A percentile compares a stretch with the other conserved stretches of the same genome.
Evolutionary conservation across 2,113 vertebrate genomes (phyloP).

Genomic region (Pitta sordida): DNA sequence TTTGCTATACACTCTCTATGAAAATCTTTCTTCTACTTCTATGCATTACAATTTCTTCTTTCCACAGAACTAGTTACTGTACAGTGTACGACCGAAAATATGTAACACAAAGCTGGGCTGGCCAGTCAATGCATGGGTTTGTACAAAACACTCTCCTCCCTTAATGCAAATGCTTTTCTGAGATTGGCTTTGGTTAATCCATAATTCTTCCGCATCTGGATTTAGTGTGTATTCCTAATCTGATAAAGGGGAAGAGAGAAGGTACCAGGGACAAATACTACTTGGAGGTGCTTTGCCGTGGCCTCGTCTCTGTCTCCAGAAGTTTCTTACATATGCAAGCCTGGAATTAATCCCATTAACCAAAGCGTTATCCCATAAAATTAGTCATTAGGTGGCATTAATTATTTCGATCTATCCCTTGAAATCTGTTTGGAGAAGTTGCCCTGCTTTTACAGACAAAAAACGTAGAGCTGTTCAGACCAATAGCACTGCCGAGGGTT

Average conservation of each 20-base stretch:
- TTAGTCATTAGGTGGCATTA: not conserved
- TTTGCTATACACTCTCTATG: not conserved
- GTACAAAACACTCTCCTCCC: not conserved
- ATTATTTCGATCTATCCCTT: not conserved
- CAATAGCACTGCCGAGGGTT: fast-evolving
- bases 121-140: not conserved
- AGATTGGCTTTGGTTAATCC: not conserved
- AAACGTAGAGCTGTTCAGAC: not conserved
- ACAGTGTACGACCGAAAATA: not conserved
- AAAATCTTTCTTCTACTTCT: not conserved
- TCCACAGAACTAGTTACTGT: not conserved
- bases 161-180: not conserved
- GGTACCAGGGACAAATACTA: not conserved
- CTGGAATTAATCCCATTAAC: not conserved
- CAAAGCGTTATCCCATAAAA: not conserved
- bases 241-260: not conserved
- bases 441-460: not conserved
- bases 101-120: fast-evolving
- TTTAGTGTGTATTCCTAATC: not conserved
- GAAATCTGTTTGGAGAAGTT: not conserved
- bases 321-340: not conserved
- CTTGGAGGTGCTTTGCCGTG: not conserved
- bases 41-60: not conserved
- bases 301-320: not conserved
- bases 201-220: not conserved